phyloP scores from a whole-genome alignment of 2,797 vertebrate species.

The Xiphorhynchus erythropygius region DNA sequence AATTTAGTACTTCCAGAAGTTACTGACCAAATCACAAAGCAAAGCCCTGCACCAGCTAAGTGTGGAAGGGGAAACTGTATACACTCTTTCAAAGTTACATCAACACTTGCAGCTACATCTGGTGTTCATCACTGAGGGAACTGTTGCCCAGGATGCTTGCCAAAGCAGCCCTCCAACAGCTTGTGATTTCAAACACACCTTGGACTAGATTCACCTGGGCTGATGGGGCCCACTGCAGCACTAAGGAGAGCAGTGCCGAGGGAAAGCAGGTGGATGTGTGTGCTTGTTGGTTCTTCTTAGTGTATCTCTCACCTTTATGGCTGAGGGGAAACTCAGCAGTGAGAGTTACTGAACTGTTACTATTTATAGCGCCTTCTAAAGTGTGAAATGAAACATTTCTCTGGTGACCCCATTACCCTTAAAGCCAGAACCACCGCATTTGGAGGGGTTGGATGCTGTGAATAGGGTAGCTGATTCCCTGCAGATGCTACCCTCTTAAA shows the following conservation, averaged over 20 bases:
- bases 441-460: neutral
- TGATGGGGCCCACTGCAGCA: fast-evolving
- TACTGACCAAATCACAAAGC: neutral
- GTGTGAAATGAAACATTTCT: neutral
- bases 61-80: neutral
- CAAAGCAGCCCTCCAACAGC: neutral
- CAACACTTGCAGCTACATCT: neutral
- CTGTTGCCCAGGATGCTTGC: neutral
- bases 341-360: neutral
- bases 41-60: neutral
- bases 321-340: neutral
- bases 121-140: neutral
- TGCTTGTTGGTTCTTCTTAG: neutral
- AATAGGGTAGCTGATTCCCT: neutral
- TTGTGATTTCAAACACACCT: neutral
- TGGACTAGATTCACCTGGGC: neutral
- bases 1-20: neutral
- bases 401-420: neutral
- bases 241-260: neutral
- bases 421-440: neutral
- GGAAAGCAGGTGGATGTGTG: neutral
- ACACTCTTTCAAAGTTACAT: neutral
- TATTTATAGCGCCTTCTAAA: neutral
- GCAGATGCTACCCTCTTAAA: neutral
- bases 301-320: neutral